Evolutionary conservation across 2,888 invertebrate species (phyloP).

Genomic region (Drosophila birchii): DNA sequence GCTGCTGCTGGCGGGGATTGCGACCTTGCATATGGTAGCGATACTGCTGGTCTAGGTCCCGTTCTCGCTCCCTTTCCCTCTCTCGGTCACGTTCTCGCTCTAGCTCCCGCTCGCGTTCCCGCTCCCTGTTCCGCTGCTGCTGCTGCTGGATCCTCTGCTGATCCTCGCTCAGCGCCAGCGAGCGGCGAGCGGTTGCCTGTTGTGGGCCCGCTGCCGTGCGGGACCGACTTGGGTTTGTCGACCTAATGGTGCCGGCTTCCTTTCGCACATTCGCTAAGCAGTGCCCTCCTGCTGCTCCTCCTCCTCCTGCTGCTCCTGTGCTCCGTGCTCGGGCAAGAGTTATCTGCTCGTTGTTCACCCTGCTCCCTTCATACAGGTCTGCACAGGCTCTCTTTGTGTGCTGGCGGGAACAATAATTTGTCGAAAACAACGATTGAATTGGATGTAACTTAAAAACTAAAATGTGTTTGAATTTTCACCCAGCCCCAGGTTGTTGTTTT

Average conservation of each 20-base stretch:
- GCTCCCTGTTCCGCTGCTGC: neutral
- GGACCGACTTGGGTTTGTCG: conserved; percentile 60
- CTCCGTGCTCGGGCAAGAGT: conserved; percentile 34
- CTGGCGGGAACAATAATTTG: conserved; percentile 70
- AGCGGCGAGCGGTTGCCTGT: conserved; percentile 28
- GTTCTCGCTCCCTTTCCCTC: conserved; percentile 2
- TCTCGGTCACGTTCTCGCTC: neutral
- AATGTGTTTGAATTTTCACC: conserved; percentile 51
- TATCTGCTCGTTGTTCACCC: conserved; percentile 36
- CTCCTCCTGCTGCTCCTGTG: conserved; percentile 26
- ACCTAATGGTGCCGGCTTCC: conserved; percentile 54
- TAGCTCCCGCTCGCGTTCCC: conserved; percentile 1
- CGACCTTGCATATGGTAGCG: conserved; percentile 40
- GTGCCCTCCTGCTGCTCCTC: conserved; percentile 47
- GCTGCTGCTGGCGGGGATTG: conserved; percentile 30
- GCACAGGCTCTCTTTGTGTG: conserved; percentile 41
- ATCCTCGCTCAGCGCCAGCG: conserved; percentile 25
- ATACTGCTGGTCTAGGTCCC: conserved; percentile 30
- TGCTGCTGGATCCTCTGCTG: conserved; percentile 28
- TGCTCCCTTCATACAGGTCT: conserved; percentile 49
- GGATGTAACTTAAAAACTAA: conserved; percentile 75
- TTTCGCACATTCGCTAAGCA: conserved; percentile 53
- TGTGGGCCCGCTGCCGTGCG: conserved; percentile 52
- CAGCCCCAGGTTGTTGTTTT: conserved; percentile 34
- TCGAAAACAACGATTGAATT: conserved; percentile 63